Conservation (phyloP, 2,797 vertebrate species). For the Manis pentadactyla region DNA sequence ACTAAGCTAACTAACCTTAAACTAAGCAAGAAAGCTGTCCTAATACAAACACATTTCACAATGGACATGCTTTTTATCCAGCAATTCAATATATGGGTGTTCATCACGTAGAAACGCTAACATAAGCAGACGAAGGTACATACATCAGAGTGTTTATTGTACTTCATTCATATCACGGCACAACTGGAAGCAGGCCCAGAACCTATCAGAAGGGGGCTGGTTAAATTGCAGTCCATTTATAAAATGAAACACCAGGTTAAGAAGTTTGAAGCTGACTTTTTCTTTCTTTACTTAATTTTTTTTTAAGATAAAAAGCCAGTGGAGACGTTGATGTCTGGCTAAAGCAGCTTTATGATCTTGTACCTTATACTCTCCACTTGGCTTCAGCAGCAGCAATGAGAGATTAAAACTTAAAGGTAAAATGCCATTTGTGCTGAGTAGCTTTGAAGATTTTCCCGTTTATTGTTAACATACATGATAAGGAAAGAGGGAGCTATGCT, state of each 20-base stretch:
- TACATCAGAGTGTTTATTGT: not conserved
- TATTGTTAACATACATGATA: not conserved
- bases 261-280: not conserved
- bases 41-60: not conserved
- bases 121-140: not conserved
- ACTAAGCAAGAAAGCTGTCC: not conserved
- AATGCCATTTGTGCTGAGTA: not conserved
- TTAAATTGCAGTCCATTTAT: not conserved
- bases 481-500: not conserved
- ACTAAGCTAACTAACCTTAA: not conserved
- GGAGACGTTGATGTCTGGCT: not conserved
- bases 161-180: not conserved
- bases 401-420: slow-evolving; percentile 10
- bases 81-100: not conserved
- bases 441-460: not conserved
- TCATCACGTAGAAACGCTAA: not conserved
- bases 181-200: not conserved
- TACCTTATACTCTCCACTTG: not conserved
- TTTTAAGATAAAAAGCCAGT: not conserved
- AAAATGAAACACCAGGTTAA: not conserved
- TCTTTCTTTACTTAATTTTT: not conserved
- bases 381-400: not conserved
- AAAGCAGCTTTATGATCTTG: not conserved
- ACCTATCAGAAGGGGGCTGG: not conserved
- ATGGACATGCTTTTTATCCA: not conserved